Evolutionary conservation across 2,113 vertebrate species (phyloP).

Genomic region (Odontesthes bonariensis): DNA sequence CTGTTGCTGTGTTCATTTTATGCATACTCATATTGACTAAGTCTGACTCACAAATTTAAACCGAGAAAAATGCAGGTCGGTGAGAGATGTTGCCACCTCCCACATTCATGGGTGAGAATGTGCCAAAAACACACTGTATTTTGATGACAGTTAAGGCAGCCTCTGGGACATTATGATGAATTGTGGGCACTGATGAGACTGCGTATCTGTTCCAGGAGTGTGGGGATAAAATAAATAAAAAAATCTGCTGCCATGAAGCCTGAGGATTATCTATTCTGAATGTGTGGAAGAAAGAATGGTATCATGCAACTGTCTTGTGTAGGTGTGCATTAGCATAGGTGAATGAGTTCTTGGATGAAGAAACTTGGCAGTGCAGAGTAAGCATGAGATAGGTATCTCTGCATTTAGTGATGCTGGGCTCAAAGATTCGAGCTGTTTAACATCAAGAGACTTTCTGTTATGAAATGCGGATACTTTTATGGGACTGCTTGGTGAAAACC

Average conservation of each 20-base stretch:
- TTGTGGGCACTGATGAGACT: slow-evolving; percentile 56
- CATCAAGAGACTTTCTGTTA: slow-evolving; percentile 6
- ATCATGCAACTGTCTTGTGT: slow-evolving; percentile 43
- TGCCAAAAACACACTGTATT: slow-evolving; percentile 53
- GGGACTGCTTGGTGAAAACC: slow-evolving; percentile 6
- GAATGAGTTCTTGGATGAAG: slow-evolving; percentile 46
- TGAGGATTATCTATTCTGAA: slow-evolving; percentile 54
- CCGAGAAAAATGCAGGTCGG: slow-evolving; percentile 53
- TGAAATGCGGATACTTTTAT: slow-evolving; percentile 1
- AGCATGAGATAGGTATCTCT: background rate
- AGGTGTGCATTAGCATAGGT: slow-evolving; percentile 68
- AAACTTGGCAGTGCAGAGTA: slow-evolving; percentile 42
- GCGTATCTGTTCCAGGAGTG: slow-evolving; percentile 33
- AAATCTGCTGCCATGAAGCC: slow-evolving; percentile 32
- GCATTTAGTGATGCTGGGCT: slow-evolving; percentile 5
- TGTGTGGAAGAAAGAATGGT: slow-evolving; percentile 32
- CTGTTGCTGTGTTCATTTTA: slow-evolving; percentile 12
- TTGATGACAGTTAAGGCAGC: slow-evolving; percentile 38
- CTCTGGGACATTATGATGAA: slow-evolving; percentile 62
- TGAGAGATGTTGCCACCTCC: slow-evolving; percentile 37
- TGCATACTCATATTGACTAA: slow-evolving; percentile 40
- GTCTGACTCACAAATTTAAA: slow-evolving; percentile 57
- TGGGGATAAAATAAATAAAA: slow-evolving; percentile 15
- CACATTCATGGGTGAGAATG: slow-evolving; percentile 50
- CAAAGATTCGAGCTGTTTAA: background rate